A percentile compares a stretch with the other conserved stretches of the same genome.
Conservation (phyloP, 2,797 vertebrate species). For the Streptopelia turtur region DNA sequence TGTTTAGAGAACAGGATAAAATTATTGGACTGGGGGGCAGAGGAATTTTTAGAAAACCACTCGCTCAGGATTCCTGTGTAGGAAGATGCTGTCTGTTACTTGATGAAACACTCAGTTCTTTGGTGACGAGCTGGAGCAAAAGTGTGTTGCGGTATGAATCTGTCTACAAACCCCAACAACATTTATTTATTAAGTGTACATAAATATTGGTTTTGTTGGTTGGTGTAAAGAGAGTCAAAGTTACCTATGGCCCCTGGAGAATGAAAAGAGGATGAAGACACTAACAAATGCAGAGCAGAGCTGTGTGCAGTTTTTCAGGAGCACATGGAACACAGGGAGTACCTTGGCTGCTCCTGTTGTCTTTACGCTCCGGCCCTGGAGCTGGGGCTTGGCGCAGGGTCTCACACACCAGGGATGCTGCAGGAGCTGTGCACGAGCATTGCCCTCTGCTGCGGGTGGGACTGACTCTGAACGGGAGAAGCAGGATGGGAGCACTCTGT, state of each 20-base stretch:
- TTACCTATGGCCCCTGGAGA: background rate
- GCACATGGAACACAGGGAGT: accelerated
- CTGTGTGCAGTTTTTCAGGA: background rate
- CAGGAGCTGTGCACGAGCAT: background rate
- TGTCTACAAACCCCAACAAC: background rate
- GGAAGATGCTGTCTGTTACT: background rate
- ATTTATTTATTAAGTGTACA: background rate
- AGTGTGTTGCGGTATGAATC: background rate
- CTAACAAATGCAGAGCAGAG: background rate
- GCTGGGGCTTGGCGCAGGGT: background rate
- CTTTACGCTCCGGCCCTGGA: background rate
- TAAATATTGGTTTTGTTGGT: background rate
- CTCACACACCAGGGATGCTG: background rate
- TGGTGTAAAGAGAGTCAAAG: background rate
- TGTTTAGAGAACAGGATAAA: background rate
- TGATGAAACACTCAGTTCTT: background rate
- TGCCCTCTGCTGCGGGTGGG: background rate
- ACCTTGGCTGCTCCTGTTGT: background rate
- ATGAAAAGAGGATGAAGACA: background rate
- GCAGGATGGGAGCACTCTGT: background rate
- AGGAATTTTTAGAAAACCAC: background rate
- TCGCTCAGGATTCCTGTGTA: background rate
- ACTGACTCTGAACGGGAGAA: background rate
- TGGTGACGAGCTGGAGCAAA: background rate
- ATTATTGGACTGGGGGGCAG: background rate